phyloP scores from a whole-genome alignment of 2,888 invertebrate genomes.

The Platerodrilus igneus region DNA sequence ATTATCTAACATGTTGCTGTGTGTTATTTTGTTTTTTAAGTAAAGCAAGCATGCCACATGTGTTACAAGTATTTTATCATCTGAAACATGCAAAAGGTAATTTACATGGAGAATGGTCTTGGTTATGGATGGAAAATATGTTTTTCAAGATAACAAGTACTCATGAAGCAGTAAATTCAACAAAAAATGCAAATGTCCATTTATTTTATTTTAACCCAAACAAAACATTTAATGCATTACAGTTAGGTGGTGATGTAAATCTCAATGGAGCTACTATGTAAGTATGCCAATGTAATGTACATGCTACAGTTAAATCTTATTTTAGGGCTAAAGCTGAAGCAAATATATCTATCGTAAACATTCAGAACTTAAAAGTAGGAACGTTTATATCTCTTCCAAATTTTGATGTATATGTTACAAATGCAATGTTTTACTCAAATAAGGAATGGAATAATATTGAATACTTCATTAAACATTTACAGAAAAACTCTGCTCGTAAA shows the following conservation, averaged over 20 bases:
- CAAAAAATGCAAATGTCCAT: constrained; percentile 48
- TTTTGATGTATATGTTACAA: constrained; percentile 59
- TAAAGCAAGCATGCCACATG: no score
- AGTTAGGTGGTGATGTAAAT: constrained; percentile 53
- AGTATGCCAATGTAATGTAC: constrained; percentile 37
- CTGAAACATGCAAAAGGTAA: constrained; percentile 48
- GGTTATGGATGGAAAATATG: constrained; percentile 53
- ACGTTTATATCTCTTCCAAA: constrained; percentile 58
- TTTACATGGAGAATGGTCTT: constrained; percentile 51
- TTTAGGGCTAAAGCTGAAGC: constrained; percentile 9
- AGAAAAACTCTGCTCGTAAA: constrained; percentile 51
- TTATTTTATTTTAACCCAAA: constrained; percentile 55
- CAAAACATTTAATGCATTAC: constrained; percentile 49
- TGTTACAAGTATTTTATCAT: constrained; percentile 46
- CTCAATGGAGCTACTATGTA: constrained; percentile 56
- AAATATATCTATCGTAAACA: constrained; percentile 44
- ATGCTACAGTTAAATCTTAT: constrained; percentile 4
- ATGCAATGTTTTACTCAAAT: constrained; percentile 49
- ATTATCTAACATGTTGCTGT: no score
- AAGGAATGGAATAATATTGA: constrained; percentile 45
- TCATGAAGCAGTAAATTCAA: constrained; percentile 41
- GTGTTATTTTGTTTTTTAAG: no score
- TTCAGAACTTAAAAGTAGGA: constrained; percentile 52
- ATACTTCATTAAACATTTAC: constrained; percentile 54
- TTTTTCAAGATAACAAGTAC: constrained; percentile 48